A percentile compares a stretch with the other conserved stretches of the same genome.
These are phyloP conservation scores for Epirrhoe tristata DNA, from an alignment of 2,888 invertebrate genomes.

Conservation along the genomic window DNA sequence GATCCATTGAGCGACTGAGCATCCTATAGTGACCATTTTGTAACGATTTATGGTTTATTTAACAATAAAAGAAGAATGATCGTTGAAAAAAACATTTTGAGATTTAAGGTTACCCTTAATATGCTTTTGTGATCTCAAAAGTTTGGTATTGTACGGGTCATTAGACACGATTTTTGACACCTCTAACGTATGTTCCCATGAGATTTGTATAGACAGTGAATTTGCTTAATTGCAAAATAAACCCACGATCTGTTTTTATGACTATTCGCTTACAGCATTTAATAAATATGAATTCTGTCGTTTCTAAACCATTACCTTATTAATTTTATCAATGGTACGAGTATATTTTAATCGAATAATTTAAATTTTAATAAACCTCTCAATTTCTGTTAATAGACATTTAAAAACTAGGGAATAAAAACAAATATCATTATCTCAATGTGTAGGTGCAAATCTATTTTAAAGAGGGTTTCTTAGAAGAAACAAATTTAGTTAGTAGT, in stretches of 20 bases:
- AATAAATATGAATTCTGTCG: not conserved
- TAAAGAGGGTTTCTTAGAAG: too few relatives aligned
- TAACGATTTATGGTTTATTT: conserved; percentile 84
- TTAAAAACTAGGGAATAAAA: too few relatives aligned
- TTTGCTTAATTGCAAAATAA: conserved; percentile 52
- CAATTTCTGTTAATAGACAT: too few relatives aligned
- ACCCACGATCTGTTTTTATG: conserved; percentile 25
- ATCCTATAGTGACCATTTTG: conserved; percentile 76
- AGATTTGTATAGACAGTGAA: conserved; percentile 54
- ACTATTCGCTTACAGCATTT: not conserved
- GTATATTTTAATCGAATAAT: not conserved
- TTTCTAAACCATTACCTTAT: not conserved
- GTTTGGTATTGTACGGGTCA: conserved; percentile 67
- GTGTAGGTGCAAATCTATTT: too few relatives aligned
- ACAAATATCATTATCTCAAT: too few relatives aligned
- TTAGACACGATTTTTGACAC: conserved; percentile 73
- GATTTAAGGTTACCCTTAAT: conserved; percentile 61
- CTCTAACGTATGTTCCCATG: conserved; percentile 65
- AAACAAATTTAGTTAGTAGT: too few relatives aligned
- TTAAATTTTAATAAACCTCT: too few relatives aligned
- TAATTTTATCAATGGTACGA: too few relatives aligned
- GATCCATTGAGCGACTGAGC: conserved; percentile 72
- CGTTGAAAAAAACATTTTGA: conserved; percentile 55
- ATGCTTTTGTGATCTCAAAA: conserved; percentile 66
- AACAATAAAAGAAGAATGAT: conserved; percentile 78